Evolutionary conservation across 2,797 vertebrate species (phyloP).

Genomic region (Merluccius polli): DNA sequence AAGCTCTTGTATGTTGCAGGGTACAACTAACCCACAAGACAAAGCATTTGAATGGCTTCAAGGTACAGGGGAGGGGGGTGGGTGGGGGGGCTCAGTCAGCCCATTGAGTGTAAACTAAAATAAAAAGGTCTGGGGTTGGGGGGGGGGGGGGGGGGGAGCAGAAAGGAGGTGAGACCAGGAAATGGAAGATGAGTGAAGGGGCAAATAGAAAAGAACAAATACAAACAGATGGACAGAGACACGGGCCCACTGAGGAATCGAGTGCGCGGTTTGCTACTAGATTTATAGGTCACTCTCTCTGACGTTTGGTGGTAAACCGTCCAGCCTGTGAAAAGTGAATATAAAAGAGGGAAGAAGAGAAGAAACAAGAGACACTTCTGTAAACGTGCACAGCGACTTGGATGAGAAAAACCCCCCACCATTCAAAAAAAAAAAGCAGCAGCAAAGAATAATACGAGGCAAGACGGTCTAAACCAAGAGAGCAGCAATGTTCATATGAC

Average conservation of each 20-base stretch:
- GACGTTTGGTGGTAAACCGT: conserved; percentile 98
- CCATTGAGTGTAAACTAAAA: conserved; percentile 44
- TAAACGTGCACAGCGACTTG: conserved; percentile 66
- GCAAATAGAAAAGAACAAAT: conserved; percentile 99
- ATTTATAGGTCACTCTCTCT: conserved; percentile 99
- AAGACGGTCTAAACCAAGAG: conserved; percentile 13
- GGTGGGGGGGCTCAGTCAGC: conserved; percentile 26
- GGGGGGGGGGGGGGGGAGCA: conserved; percentile 69
- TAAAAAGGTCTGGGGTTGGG: conserved; percentile 13
- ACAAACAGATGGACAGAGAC: conserved; percentile 99
- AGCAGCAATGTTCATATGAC: conserved; percentile 6
- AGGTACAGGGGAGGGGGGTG: conserved; percentile 19
- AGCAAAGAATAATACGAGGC: conserved; percentile 32
- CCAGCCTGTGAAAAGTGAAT: conserved; percentile 86
- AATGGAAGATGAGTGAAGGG: conserved; percentile 35
- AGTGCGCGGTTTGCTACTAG: conserved; percentile 99
- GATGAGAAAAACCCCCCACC: conserved; percentile 72
- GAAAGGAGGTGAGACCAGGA: conserved; percentile 81
- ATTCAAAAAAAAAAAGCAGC: conserved; percentile 33
- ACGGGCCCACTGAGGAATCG: conserved; percentile 99
- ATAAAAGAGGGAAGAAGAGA: conserved; percentile 73
- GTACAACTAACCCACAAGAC: conserved; percentile 38
- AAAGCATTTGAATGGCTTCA: conserved; percentile 33
- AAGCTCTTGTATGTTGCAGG: conserved; percentile 73
- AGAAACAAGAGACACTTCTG: conserved; percentile 81